Percentiles rank a stretch among this genome's conserved stretches.
These are phyloP conservation scores for Oxyteleia sp. DNA, from an alignment of 2,888 invertebrate species.

Conservation along the genomic window DNA sequence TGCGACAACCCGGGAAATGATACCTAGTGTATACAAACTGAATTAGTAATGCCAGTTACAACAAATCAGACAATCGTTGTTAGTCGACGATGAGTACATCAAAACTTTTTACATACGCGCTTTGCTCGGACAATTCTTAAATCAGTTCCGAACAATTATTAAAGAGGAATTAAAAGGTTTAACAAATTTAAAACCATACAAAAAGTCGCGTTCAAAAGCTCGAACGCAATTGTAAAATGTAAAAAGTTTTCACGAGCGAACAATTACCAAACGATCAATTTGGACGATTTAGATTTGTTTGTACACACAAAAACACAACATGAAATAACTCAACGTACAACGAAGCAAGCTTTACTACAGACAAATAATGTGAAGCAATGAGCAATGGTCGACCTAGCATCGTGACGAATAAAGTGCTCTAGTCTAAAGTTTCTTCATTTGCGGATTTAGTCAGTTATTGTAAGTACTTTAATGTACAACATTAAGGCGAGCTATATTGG, in stretches of 20 bases:
- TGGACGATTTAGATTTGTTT: neutral
- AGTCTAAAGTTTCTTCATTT: constrained; percentile 2
- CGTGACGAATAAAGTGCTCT: constrained; percentile 8
- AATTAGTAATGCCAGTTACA: constrained; percentile 69
- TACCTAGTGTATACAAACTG: constrained; percentile 87
- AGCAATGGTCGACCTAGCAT: neutral
- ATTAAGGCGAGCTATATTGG: neutral
- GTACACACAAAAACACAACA: constrained; percentile 40
- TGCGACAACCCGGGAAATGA: constrained; percentile 95
- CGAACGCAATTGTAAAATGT: too few species aligned
- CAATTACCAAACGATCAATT: neutral
- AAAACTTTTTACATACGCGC: neutral
- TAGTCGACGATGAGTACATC: constrained; percentile 12
- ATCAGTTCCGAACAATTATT: too few species aligned
- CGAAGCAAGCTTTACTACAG: constrained; percentile 1
- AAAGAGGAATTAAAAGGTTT: too few species aligned
- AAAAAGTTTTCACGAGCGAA: neutral
- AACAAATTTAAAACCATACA: too few species aligned
- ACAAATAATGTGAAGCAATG: constrained; percentile 37
- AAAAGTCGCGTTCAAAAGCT: too few species aligned
- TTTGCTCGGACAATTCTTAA: too few species aligned
- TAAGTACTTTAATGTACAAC: neutral
- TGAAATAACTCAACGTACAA: constrained; percentile 13
- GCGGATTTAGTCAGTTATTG: constrained; percentile 3
- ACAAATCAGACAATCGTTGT: constrained; percentile 37